Evolutionary conservation across 2,113 vertebrate genomes (phyloP).

Genomic region (Dendropsophus ebraccatus): DNA sequence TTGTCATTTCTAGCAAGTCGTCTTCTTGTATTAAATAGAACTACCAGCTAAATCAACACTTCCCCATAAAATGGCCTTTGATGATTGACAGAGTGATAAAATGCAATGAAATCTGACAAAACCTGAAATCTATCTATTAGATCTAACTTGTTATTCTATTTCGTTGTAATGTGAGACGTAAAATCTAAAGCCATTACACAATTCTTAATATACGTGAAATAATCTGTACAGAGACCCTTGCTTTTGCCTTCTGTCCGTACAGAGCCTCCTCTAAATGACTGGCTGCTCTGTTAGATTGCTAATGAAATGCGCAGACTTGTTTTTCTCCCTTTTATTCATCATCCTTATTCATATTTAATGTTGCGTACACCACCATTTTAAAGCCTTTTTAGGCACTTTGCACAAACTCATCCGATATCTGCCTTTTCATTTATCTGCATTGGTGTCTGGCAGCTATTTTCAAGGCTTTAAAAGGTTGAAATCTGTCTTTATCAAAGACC

Average conservation of each 20-base stretch:
- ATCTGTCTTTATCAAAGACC: conserved; percentile 57
- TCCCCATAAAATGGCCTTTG: conserved; percentile 7
- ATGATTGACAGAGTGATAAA: conserved; percentile 35
- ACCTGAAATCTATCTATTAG: neutral
- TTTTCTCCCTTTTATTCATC: conserved; percentile 24
- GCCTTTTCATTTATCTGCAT: conserved; percentile 55
- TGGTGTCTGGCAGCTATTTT: conserved; percentile 57
- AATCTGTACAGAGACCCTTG: neutral
- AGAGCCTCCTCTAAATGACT: neutral
- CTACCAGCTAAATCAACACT: conserved; percentile 27
- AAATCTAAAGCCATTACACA: neutral
- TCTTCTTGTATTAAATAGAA: conserved; percentile 32
- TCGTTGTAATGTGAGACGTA: conserved; percentile 19
- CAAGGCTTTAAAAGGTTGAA: conserved; percentile 57
- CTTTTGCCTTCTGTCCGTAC: neutral
- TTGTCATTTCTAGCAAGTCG: conserved; percentile 13
- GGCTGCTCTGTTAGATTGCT: neutral
- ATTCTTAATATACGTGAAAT: conserved; percentile 30
- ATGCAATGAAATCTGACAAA: conserved; percentile 15
- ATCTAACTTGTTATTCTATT: neutral
- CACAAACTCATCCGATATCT: conserved; percentile 36
- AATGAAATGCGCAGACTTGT: conserved; percentile 43
- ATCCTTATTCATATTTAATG: conserved; percentile 54
- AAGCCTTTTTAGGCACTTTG: conserved; percentile 32
- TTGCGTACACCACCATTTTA: conserved; percentile 37